Base-by-base conservation (phyloP, 2,888 invertebrate species). In the Mechanitis messenoides region DNA sequence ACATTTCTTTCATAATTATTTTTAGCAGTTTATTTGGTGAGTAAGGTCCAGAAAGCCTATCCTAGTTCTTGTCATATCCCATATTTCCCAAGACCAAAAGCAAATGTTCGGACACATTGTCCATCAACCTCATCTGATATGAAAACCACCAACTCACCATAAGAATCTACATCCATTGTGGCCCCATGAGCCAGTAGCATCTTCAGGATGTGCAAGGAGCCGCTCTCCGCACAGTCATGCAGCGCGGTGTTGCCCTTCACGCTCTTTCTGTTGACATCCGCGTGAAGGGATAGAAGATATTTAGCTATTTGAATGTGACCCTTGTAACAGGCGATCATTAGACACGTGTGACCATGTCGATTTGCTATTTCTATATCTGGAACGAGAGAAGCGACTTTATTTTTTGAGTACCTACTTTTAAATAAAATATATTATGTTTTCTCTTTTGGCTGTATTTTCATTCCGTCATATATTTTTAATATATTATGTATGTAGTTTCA, bases 241-340 rank as follows among this genome's bases (percentile, higher is more conserved):
- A 99, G 83, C n/a, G 98, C 98, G 7, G 98, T 98, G 85, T 98
- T 98, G 38, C 95, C 95, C 82, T 96, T 97, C 11, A 96, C 95
- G 76, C 96, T 96, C 85, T 97, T 97, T 67, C 97, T 93, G 85
- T 98, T 98, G 2, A 98, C 96, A 79, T 97, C 95, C 2, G 98
- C 98, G 74, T 95, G 95, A 55, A 96, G 87, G 20, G 94, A 92
- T 9, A 98, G 91, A 60, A 98, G 92, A 88, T 95, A 98, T 77
- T 95, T 95, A 59, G 97, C 97, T 79, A 98, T 98, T 77, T 93
- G 92, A 70, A 94, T 93, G 87, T 98, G 98, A 60, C 97, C 97
- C 83, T 98, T 97, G 88, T 97, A 98, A 85, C 98, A 98, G 55
- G 98, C 97, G 66, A 99, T 99, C 98, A 99, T 99, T 45, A 99